Conservation (phyloP, 2,113 vertebrate genomes). For the Festucalex cinctus region DNA sequence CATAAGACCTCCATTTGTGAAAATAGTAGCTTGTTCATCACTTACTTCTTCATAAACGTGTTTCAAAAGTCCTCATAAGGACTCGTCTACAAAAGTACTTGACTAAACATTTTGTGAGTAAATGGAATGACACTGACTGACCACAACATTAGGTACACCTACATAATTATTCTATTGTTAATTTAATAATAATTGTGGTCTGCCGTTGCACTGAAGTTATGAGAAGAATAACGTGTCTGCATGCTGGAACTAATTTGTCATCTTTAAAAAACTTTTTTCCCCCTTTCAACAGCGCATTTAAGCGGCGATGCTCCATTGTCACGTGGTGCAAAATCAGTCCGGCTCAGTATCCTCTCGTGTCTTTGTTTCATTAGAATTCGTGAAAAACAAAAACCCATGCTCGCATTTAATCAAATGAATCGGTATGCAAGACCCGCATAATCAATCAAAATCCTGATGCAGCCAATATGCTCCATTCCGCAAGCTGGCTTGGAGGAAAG, state of each 20-base stretch:
- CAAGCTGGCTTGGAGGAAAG: slow-evolving; percentile 67
- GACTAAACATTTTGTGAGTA: not conserved
- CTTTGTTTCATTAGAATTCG: slow-evolving; percentile 73
- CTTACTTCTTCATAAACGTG: too few species aligned
- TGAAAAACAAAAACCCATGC: slow-evolving; percentile 66
- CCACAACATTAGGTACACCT: too few species aligned
- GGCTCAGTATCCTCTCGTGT: slow-evolving; percentile 46
- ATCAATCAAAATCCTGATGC: slow-evolving; percentile 77
- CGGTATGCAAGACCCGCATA: slow-evolving; percentile 70
- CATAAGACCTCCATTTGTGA: not conserved
- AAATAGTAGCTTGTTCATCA: too few species aligned
- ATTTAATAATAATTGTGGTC: not conserved
- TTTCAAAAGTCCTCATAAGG: too few species aligned
- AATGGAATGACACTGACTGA: not conserved
- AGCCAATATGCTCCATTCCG: slow-evolving; percentile 72
- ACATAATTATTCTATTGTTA: not conserved
- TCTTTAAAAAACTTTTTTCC: not conserved
- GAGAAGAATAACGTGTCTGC: not conserved
- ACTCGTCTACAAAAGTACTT: not conserved
- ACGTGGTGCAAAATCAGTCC: slow-evolving; percentile 33
- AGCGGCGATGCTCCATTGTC: slow-evolving; percentile 12
- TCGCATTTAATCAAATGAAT: slow-evolving; percentile 77
- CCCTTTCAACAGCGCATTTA: not conserved
- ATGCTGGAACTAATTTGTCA: not conserved
- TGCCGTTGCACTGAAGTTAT: not conserved